Base-by-base conservation (phyloP, 2,888 invertebrate species). In the Caradrina clavipalpis region DNA sequence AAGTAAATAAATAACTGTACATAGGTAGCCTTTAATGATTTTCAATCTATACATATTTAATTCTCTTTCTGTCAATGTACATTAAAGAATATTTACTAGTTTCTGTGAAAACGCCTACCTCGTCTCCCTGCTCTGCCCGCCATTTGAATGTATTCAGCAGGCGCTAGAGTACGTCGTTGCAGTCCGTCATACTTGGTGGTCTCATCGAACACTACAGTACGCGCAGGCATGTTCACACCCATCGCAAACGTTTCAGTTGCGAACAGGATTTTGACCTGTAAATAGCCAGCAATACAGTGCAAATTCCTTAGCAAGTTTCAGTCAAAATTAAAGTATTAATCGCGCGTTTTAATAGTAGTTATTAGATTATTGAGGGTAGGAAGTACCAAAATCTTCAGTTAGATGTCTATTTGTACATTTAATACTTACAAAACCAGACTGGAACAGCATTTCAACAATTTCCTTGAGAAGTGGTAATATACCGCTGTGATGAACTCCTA, bases 221-320 rank as follows among this genome's bases (percentile, higher is more conserved):
- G 97, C 0, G 99, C 99, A 0, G 99, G 99, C 99, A 99, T 99
- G 93, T 99, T 99, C 2, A 99, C 99, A 0, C 99, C 99, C 99
- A 99, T 99, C 0, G 99, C 99, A 93, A 99, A 99, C 0, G 99
- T 99, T 96, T 99, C 99, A 0, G 99, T 99, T 0, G 99, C 99
- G 95, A 99, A 99, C 7, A 99, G 95, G 58, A 99, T 96, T 97
- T 98, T 95, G 2, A 97, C 96, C 96, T 95, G 50, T 21, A 74
- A 63, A 4, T 11, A 26, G 4, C 10, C 1, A 11, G 0, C 0
- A 0, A 11, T 57, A 47, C 11, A 57, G 47, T 47, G 17, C 11
- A 58, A 47, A 54, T 31, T 72, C 13, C 26, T 11, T 22, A 19
- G 35, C 7, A 0, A 39, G 7, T 19, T 35, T 5, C 11, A 21